Evolutionary conservation across 2,797 vertebrate genomes (phyloP).

Genomic region (Myoxocephalus aenaeus): DNA sequence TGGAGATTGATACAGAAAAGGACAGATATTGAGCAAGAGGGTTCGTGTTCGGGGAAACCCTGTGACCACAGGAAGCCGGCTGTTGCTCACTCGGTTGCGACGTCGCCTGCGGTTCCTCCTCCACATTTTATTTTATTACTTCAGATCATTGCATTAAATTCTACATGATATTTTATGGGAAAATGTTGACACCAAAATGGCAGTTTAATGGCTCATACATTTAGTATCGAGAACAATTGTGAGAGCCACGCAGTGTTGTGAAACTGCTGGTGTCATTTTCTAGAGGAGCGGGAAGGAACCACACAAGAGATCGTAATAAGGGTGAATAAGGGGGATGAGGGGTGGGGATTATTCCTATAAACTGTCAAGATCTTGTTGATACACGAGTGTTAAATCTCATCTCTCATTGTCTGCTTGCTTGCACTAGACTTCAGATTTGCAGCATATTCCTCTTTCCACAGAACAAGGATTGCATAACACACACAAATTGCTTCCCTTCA

Average conservation of each 20-base stretch:
- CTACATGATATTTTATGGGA: not conserved
- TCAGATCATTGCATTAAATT: not conserved
- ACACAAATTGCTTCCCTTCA: not conserved
- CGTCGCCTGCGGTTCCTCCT: not conserved
- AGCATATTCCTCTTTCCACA: constrained; percentile 30
- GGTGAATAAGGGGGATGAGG: not conserved
- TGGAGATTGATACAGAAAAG: not conserved
- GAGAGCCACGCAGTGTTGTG: not conserved
- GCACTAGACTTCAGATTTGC: constrained; percentile 23
- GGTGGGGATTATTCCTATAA: constrained; percentile 25
- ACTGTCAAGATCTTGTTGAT: constrained; percentile 31
- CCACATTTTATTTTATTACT: not conserved
- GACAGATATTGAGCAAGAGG: constrained; percentile 40
- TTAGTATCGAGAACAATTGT: not conserved
- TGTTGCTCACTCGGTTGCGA: not conserved
- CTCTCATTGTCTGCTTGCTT: not conserved
- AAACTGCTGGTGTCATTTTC: not conserved
- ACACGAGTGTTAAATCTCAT: constrained; percentile 32
- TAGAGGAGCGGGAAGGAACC: not conserved
- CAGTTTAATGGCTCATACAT: not conserved
- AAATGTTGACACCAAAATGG: not conserved
- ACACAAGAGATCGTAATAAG: not conserved
- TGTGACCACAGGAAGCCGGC: constrained; percentile 32
- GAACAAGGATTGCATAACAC: not conserved
- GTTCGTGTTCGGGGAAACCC: constrained; percentile 55